Evolutionary conservation across 2,797 vertebrate species (phyloP), one percentile per base, ranked within the genome.

Genomic region (Rhyacichthys aspro): DNA sequence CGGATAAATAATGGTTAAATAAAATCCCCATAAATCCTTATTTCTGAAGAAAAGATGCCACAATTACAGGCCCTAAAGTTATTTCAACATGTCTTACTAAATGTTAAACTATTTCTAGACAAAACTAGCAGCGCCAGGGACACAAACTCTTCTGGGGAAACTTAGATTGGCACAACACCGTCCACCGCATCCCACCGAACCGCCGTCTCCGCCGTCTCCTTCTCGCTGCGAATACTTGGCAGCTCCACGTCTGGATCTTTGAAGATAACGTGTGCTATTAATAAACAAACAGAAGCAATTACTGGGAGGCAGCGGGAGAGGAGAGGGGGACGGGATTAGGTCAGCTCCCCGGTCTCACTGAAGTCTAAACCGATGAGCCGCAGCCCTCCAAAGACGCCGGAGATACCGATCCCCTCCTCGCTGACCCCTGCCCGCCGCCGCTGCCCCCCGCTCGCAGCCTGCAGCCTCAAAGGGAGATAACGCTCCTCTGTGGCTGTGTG

Each of bases 271-370:
- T 49, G 34, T 65, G 86, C 88, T 91, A 91, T 91, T 92, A 93
- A 93, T 91, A 92, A 91, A 92, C 91, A 93, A 91, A 91, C 90
- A 87, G 86, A 84, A 79, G 87, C 90, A 93, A 93, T 93, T 93
- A 93, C 89, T 84, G 73, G 81, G 84, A 85, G 83, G 86, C 80
- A 61, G 85, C 84, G 82, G 87, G 79, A 61, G 83, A 82, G 76
- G 78, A 81, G 81, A 82, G 82, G 83, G 76, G 78, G 81, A 83
- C 84, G 84, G 88, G 90, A 91, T 91, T 91, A 89, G 87, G 91
- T 83, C 78, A 78, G 84, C 82, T 81, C 75, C 39, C 38, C 9
- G 18, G 75, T 84, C 84, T 88, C 81, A 88, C 78, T 90, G 81
- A 90, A 91, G 90, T 88, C 79, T 78, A 81, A 90, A 89, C 76